Evolutionary conservation across 2,888 invertebrate genomes (phyloP).

Genomic region (Drosophila tripunctata): DNA sequence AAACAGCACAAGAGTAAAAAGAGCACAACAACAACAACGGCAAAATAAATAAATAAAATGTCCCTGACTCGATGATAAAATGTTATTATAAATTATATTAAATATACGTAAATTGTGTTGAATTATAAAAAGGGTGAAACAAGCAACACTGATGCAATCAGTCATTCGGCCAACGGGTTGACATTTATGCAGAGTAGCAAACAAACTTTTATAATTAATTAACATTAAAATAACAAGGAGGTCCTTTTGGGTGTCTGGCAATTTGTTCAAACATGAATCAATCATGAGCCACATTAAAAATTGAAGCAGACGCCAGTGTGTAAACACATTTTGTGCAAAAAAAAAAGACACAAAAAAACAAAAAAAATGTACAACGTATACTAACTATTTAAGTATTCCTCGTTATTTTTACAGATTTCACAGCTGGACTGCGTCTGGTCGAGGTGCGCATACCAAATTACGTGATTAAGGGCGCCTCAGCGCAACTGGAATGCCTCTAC

Average conservation of each 20-base stretch:
- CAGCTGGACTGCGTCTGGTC: constrained; percentile 88
- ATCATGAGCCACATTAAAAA: constrained; percentile 66
- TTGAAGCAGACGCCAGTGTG: constrained; percentile 35
- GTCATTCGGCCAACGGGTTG: constrained; percentile 59
- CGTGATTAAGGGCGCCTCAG: constrained; percentile 91
- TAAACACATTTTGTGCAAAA: not conserved
- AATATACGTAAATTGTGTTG: constrained; percentile 57
- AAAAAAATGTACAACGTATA: not conserved
- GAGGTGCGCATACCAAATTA: constrained; percentile 93
- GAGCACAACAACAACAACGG: not conserved
- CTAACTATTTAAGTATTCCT: constrained; percentile 40
- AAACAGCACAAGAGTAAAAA: not conserved
- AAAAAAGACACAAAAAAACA: not conserved
- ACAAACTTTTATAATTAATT: constrained; percentile 76
- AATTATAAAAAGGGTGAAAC: constrained; percentile 25
- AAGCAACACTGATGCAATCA: constrained; percentile 44
- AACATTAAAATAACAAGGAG: constrained; percentile 58
- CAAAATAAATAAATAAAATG: constrained; percentile 33
- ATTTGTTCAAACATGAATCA: constrained; percentile 68
- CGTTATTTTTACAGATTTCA: constrained; percentile 84
- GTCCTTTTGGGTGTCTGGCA: constrained; percentile 18
- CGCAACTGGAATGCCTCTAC: constrained; percentile 92
- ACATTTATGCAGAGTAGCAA: constrained; percentile 59
- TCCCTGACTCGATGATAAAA: constrained; percentile 48
- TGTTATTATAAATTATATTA: constrained; percentile 71